Percentiles rank a stretch among this genome's conserved stretches.
Conservation (phyloP, 2,888 invertebrate genomes). For the Atrina japonica region DNA sequence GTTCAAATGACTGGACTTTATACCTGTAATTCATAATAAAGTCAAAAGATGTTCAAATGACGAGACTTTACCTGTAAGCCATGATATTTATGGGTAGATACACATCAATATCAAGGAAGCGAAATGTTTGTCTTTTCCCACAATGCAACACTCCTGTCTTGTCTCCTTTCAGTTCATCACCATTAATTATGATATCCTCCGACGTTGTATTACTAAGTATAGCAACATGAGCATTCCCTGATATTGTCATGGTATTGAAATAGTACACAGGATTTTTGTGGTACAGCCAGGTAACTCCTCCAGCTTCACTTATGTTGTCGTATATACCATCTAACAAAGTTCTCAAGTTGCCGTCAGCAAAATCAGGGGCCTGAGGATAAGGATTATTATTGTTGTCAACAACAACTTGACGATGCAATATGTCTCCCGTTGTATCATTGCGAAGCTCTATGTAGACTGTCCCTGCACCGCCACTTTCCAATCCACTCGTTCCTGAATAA, state of each 20-base stretch:
- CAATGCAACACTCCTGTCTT: slow-evolving; percentile 64
- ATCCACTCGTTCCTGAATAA: slow-evolving; percentile 51
- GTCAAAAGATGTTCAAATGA: too few species aligned
- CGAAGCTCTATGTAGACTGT: slow-evolving; percentile 60
- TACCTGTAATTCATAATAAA: too few species aligned
- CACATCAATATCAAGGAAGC: slow-evolving; percentile 58
- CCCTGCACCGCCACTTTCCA: slow-evolving; percentile 68
- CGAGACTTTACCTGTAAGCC: slow-evolving; percentile 71
- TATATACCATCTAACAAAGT: slow-evolving; percentile 62
- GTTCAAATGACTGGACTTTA: too few species aligned
- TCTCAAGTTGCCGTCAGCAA: slow-evolving; percentile 46
- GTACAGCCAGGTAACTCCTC: slow-evolving; percentile 68
- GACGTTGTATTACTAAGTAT: slow-evolving; percentile 60
- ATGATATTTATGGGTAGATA: slow-evolving; percentile 67
- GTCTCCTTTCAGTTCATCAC: slow-evolving; percentile 59
- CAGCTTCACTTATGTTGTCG: slow-evolving; percentile 54
- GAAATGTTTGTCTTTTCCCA: slow-evolving; percentile 59
- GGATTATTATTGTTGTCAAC: slow-evolving; percentile 62
- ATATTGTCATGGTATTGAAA: slow-evolving; percentile 57
- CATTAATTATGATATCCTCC: slow-evolving; percentile 45
- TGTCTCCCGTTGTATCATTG: slow-evolving; percentile 31
- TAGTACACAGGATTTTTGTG: slow-evolving; percentile 45
- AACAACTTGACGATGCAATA: slow-evolving; percentile 47
- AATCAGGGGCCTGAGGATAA: slow-evolving; percentile 55
- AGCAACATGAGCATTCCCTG: slow-evolving; percentile 70